Conservation (phyloP, 2,113 vertebrate genomes). For the Amphiprion percula region DNA sequence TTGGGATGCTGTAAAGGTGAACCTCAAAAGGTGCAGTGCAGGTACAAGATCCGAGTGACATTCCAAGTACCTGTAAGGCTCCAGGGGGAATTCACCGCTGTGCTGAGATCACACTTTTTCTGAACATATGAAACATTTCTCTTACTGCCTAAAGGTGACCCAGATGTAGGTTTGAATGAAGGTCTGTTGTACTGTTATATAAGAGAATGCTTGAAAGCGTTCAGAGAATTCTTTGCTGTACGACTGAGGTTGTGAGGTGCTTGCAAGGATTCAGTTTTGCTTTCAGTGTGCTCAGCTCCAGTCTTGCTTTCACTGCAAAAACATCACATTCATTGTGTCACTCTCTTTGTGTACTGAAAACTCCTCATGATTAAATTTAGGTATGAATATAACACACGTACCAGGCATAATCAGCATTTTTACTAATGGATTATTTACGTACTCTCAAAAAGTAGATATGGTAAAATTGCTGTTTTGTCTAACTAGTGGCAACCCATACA, state of each 20-base stretch:
- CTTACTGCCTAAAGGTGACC: conserved; percentile 35
- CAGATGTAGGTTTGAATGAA: conserved; percentile 32
- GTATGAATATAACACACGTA: not conserved
- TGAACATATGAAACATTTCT: conserved; percentile 35
- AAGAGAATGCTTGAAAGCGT: conserved; percentile 37
- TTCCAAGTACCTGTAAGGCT: conserved; percentile 35
- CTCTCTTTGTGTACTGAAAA: not conserved
- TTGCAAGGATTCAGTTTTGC: conserved; percentile 25
- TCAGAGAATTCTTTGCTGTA: conserved; percentile 28
- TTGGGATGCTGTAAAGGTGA: conserved; percentile 20
- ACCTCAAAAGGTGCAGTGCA: conserved; percentile 26
- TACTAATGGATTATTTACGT: not conserved
- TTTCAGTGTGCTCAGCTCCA: conserved; percentile 18
- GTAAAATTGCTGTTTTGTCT: too few species aligned
- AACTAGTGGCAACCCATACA: too few species aligned
- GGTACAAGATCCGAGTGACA: conserved; percentile 49
- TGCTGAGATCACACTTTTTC: conserved; percentile 46
- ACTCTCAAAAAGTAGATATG: not conserved
- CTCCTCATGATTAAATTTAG: not conserved
- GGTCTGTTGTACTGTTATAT: conserved; percentile 37
- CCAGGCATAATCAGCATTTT: not conserved
- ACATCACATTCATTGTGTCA: not conserved
- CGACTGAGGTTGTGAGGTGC: conserved; percentile 27
- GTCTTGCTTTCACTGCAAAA: conserved; percentile 1
- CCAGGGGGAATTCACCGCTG: conserved; percentile 32